phyloP scores from a whole-genome alignment of 1,140 invertebrate genomes.

The Calliphora vicina region DNA sequence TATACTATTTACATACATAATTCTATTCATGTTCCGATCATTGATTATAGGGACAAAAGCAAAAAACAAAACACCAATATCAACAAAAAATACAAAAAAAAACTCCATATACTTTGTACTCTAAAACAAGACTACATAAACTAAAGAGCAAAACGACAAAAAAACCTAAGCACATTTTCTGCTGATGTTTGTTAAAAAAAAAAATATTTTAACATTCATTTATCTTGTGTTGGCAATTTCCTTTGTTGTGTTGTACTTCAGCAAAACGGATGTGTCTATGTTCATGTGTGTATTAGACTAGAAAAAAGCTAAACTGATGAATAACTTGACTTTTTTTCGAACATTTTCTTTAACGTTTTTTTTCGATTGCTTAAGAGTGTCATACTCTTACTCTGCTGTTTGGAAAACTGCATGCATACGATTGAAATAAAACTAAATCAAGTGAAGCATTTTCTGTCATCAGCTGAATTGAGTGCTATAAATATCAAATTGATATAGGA shows the following conservation, averaged over 20 bases:
- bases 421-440: background rate
- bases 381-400: too few relatives aligned
- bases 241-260: background rate
- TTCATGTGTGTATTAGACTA: background rate
- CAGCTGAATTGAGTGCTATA: background rate
- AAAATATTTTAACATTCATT: background rate
- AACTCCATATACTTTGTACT: background rate
- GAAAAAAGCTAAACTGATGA: background rate
- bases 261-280: background rate
- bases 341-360: background rate
- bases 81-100: background rate
- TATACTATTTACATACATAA: too few relatives aligned
- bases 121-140: background rate
- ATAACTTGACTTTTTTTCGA: background rate
- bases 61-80: background rate
- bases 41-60: background rate
- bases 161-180: background rate
- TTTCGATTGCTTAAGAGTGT: background rate
- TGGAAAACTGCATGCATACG: background rate
- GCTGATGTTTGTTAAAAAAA: background rate
- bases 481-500: background rate
- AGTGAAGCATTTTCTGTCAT: background rate
- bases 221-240: background rate
- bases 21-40: background rate
- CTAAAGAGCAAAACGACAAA: too few relatives aligned